Evolutionary conservation across 2,888 invertebrate genomes (phyloP).

Genomic region (Microctonus aethiopoides): DNA sequence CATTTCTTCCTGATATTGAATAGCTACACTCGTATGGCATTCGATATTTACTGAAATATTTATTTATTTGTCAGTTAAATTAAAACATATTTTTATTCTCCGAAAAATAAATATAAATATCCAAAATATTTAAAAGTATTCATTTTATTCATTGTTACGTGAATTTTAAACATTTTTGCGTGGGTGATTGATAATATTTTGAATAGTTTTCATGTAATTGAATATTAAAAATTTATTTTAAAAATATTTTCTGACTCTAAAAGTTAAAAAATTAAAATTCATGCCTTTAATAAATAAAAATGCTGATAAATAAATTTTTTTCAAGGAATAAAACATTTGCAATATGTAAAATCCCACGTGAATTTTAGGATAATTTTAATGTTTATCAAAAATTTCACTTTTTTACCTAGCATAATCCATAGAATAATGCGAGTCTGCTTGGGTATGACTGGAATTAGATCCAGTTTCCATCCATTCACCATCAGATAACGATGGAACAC

Average conservation of each 20-base stretch:
- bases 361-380: too few species aligned
- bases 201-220: too few species aligned
- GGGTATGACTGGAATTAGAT: conserved; percentile 81
- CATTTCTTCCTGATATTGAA: conserved; percentile 65
- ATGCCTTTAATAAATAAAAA: conserved; percentile 11
- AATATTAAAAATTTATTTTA: not conserved
- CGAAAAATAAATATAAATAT: not conserved
- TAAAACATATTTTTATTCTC: conserved; percentile 4
- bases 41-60: conserved; percentile 75
- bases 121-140: too few species aligned
- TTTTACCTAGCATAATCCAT: conserved; percentile 76
- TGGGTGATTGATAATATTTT: too few species aligned
- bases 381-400: conserved; percentile 9
- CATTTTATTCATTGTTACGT: too few species aligned
- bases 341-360: too few species aligned
- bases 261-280: not conserved
- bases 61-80: too few species aligned
- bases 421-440: conserved; percentile 72
- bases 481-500: conserved; percentile 88
- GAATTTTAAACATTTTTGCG: too few species aligned
- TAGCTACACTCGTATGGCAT: conserved; percentile 79
- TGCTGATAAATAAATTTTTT: too few species aligned
- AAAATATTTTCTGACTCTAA: not conserved
- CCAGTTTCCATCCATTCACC: conserved; percentile 92
- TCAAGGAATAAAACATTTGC: too few species aligned